Evolutionary conservation across 2,797 vertebrate genomes (phyloP), one percentile per base, ranked within the genome.

Genomic region (Sardinella longiceps): DNA sequence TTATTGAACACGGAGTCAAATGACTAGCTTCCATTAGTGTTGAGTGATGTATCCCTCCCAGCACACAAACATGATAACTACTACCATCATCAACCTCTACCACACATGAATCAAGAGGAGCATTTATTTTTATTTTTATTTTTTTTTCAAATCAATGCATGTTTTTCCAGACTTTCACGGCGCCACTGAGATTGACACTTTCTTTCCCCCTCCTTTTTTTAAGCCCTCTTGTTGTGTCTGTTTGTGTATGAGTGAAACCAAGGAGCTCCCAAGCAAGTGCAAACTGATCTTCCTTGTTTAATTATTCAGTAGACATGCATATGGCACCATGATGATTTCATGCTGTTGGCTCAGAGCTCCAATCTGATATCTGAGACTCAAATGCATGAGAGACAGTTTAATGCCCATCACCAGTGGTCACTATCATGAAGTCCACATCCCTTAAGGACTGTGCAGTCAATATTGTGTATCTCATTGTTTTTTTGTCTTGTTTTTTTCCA

Each of bases 61-160:
- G 10, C 30, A 37, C 63, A 37, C 63, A 37, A 14, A 70, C 28
- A 77, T 43, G 37, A 77, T 77, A 33, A 77, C 37, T 14, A 77
- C 33, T 77, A 39, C 70, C 70, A 39, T 7, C 20, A 77, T 33
- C 70, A 77, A 43, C 20, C 18, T 86, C 87, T 84, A 87, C 81
- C 87, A 81, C 66, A 77, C 82, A 88, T 89, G 87, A 90, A 84
- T 90, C 89, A 90, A 85, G 82, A 84, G 83, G 86, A 89, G 87
- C 82, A 90, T 89, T 86, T 48, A 10, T 48, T 48, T 48, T 48
- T 48, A n/a, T n/a, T n/a, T n/a, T n/a, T n/a, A n/a, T n/a, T n/a
- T 53, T 53, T 18, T 50, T 23, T 43, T 43, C 51, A 90, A 89
- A 90, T 90, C 89, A 89, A 89, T 89, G 86, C 81, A 28, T 83